phyloP scores from a whole-genome alignment of 2,888 invertebrate genomes.

The Machimus atricapillus region DNA sequence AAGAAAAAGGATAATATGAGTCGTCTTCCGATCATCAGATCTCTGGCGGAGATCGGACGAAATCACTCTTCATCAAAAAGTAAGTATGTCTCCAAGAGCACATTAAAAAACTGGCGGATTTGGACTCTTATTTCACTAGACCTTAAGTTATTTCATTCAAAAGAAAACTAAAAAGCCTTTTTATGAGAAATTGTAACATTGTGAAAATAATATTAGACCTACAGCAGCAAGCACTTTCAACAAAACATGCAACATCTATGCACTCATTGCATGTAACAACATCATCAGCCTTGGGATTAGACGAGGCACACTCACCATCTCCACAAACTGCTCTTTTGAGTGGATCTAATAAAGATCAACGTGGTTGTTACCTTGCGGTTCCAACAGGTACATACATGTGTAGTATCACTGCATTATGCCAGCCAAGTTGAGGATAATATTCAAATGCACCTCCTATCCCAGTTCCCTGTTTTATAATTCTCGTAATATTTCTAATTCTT shows the following conservation, averaged over 20 bases:
- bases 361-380: conserved; percentile 70
- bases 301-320: conserved; percentile 61
- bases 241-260: conserved; percentile 52
- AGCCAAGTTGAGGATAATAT: background rate
- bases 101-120: background rate
- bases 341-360: conserved; percentile 64
- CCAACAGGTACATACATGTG: conserved; percentile 64
- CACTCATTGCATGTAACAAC: conserved; percentile 58
- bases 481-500: background rate
- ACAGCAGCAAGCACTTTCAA: conserved; percentile 49
- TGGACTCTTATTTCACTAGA: conserved; percentile 13
- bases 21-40: conserved; percentile 86
- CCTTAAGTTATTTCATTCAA: conserved; percentile 11
- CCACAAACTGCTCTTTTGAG: conserved; percentile 66
- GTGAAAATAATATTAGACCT: conserved; percentile 50
- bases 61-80: conserved; percentile 96
- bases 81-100: conserved; percentile 66
- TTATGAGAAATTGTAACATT: conserved; percentile 20
- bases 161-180: conserved; percentile 27
- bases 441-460: background rate
- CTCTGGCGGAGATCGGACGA: conserved; percentile 93
- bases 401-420: conserved; percentile 4
- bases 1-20: conserved; percentile 68
- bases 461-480: background rate
- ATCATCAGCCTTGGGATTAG: conserved; percentile 53